phyloP scores from a whole-genome alignment of 1,140 invertebrate species.

The Polypedilum vanderplanki region DNA sequence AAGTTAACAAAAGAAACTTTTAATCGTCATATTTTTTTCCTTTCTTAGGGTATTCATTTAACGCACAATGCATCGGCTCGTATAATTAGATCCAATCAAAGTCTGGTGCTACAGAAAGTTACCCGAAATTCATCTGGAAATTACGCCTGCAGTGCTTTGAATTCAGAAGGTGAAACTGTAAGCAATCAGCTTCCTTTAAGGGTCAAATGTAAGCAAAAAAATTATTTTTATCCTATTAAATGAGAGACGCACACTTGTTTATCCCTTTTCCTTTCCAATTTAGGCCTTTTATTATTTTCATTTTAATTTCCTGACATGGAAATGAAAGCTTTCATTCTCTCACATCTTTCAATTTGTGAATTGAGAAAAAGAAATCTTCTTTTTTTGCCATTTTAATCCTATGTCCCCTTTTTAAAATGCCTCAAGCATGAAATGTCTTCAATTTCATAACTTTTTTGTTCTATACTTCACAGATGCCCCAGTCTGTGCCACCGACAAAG shows the following conservation, averaged over 20 bases:
- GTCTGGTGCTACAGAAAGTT: constrained; percentile 76
- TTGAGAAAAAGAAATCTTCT: not conserved
- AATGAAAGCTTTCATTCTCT: not conserved
- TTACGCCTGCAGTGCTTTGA: constrained; percentile 74
- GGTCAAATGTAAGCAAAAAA: constrained; percentile 70
- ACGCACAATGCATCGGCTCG: constrained; percentile 70
- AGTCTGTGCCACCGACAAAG: constrained; percentile 65
- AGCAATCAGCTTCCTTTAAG: constrained; percentile 69
- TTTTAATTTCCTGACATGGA: not conserved
- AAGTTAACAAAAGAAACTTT: not conserved
- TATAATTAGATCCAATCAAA: constrained; percentile 75
- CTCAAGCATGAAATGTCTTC: constrained; percentile 32
- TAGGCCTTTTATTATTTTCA: not conserved
- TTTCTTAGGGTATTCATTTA: constrained; percentile 57
- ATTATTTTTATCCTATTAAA: not conserved
- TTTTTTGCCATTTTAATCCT: not conserved
- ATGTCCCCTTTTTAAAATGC: not conserved
- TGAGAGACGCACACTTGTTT: not conserved
- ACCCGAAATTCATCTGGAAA: constrained; percentile 68
- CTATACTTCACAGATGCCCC: constrained; percentile 63
- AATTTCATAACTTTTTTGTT: constrained; percentile 43
- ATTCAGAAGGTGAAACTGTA: constrained; percentile 69
- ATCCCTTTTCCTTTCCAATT: not conserved
- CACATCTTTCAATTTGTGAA: not conserved
- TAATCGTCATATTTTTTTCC: not conserved